Percentiles rank a stretch among this genome's conserved stretches.
These are phyloP conservation scores for Aradus depressus DNA, from an alignment of 2,888 invertebrate species.

Conservation along the genomic window DNA sequence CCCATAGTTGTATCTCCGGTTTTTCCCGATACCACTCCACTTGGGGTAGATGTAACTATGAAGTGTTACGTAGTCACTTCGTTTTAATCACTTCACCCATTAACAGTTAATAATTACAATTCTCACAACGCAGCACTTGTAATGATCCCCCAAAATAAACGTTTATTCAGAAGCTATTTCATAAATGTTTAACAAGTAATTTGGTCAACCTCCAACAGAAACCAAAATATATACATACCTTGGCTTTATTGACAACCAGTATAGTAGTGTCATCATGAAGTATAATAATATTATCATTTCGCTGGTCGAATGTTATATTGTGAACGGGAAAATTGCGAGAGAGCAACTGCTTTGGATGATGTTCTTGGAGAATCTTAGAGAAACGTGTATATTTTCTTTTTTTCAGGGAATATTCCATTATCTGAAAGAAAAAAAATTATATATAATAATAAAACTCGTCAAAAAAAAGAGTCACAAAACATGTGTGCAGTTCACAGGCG, in stretches of 20 bases:
- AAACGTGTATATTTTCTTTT: slow-evolving; percentile 52
- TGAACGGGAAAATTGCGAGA: slow-evolving; percentile 47
- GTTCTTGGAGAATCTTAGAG: slow-evolving; percentile 44
- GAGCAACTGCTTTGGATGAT: slow-evolving; percentile 47
- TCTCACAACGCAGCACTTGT: not conserved
- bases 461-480: slow-evolving; percentile 3
- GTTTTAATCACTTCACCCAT: too few species aligned
- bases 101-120: too few species aligned
- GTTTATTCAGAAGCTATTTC: too few species aligned
- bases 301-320: slow-evolving; percentile 51
- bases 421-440: slow-evolving; percentile 40
- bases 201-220: too few species aligned
- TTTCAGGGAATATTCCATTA: slow-evolving; percentile 62
- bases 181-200: too few species aligned
- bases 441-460: slow-evolving; percentile 1
- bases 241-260: slow-evolving; percentile 47
- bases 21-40: too few species aligned
- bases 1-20: too few species aligned
- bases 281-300: slow-evolving; percentile 52
- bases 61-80: too few species aligned
- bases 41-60: too few species aligned
- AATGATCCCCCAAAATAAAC: not conserved
- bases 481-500: too few species aligned
- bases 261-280: slow-evolving; percentile 62
- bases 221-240: slow-evolving; percentile 37